Base-by-base conservation (phyloP, 2,888 invertebrate species). In the Idaea straminata region DNA sequence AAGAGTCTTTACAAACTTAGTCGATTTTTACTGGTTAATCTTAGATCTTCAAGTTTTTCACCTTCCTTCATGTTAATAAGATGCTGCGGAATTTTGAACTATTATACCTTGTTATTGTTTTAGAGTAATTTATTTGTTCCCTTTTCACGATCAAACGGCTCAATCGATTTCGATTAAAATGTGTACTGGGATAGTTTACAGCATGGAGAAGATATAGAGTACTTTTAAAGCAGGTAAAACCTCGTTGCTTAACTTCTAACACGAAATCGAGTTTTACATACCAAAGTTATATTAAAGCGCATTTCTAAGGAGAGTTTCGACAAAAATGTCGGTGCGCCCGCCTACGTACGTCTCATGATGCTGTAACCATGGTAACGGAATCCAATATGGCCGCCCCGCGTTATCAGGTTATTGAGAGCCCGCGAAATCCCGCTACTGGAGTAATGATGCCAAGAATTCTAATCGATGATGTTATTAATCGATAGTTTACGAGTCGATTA, bases 351-450 rank as follows among this genome's bases (percentile, higher is more conserved):
- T 78, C 83, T 82, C 77, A 80, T 74, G 77, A 81, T 80, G 81
- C 82, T 78, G 86, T 88, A 85, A 83, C 87, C 82, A 87, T 83
- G 80, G 82, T 79, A 79, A 88, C 84, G 80, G 84, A 86, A 87
- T 89, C 79, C 87, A 90, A 89, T 66, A 90, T 89, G 90, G 89
- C 89, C 72, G 83, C 66, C 25, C 25, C 72, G 70, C 79, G 74
- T 83, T 85, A 85, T 85, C 84, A 80, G 77, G 81, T 84, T 86
- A 83, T 84, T 81, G 81, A 47, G 81, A 79, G 74, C 63, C 61
- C 65, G 71, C 66, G 69, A 72, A 69, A 71, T 63, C 63, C 61
- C 66, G 67, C 68, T 68, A 68, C 67, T 57, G 63, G 63, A 61
- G 57, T 68, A 70, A 69, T 72, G 69, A 62, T 68, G 69, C 66